Percentiles rank a stretch among this genome's conserved stretches.
phyloP scores from a whole-genome alignment of 2,113 vertebrate genomes.

The Hystrix brachyura region DNA sequence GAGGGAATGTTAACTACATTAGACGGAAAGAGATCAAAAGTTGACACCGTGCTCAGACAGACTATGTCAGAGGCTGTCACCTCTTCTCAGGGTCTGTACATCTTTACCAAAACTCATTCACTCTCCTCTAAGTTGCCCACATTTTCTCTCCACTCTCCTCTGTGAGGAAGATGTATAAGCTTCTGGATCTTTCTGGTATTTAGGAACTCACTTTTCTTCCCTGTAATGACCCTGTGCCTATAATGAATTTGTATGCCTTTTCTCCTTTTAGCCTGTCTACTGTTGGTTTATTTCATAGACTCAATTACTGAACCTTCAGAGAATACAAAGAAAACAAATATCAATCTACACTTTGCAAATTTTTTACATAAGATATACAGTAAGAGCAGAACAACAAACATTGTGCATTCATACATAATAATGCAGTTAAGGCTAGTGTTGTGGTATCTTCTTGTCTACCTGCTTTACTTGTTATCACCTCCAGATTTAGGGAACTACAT shows the following conservation, averaged over 20 bases:
- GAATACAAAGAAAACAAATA: background rate
- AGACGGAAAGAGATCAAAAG: background rate
- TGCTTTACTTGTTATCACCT: conserved; percentile 25
- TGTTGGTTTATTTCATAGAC: background rate
- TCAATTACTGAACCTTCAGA: background rate
- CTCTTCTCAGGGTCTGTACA: background rate
- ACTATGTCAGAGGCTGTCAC: background rate
- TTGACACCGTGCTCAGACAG: background rate
- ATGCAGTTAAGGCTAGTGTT: background rate
- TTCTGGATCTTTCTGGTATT: background rate
- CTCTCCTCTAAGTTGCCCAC: background rate
- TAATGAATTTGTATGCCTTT: background rate
- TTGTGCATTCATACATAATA: background rate
- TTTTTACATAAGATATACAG: background rate
- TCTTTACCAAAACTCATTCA: background rate
- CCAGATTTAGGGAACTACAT: conserved; percentile 51
- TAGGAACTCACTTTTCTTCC: background rate
- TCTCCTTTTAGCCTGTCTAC: background rate
- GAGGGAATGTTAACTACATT: background rate
- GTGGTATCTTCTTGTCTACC: conserved; percentile 41
- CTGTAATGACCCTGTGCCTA: background rate
- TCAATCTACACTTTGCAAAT: background rate
- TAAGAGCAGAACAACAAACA: background rate
- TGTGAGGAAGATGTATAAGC: background rate
- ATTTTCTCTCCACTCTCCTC: background rate